Evolutionary conservation across 2,113 vertebrate species (phyloP), one percentile per base, ranked within the genome.

Genomic region (Bos indicus): DNA sequence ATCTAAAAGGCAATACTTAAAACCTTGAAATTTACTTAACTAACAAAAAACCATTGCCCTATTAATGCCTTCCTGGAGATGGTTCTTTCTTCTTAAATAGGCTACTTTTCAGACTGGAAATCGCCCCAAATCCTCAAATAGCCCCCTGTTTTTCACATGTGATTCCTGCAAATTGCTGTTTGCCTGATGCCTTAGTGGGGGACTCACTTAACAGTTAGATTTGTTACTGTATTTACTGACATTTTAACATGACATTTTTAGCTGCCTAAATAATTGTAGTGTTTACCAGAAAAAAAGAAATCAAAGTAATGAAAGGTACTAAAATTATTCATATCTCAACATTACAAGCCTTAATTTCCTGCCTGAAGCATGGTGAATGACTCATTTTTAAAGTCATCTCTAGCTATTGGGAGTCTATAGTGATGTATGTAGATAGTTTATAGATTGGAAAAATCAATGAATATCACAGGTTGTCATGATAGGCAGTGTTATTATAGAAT

Each of bases 221-320:
- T 96, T 95, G 94, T 93, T 96, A 91, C 85, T 96, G 62, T 93
- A 92, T 96, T 96, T 95, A 94, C 89, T 94, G 83, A 95, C 82
- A 94, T 97, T 96, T 98, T 95, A 88, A 89, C 25, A 86, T 91
- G 92, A 93, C 11, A 62, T 96, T 97, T 95, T 92, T 46, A 94
- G 94, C 59, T 98, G 54, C 84, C 59, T 94, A 82, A 97, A 95
- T 97, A 97, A 98, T 90, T 97, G 86, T 91, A 85, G 74, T 97
- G 90, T 97, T 97, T 97, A 60, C 74, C 80, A 92, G 96, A 88
- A 96, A 92, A 59, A 97, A 97, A 95, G 57, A 96, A 94, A 91
- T 91, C 56, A 83, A 89, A 97, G 80, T 90, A 93, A 98, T 97
- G 64, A 97, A 97, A 96, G n/a, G 33, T 83, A 84, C 86, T 95